Conservation (phyloP, 1,140 invertebrate species). For the Eurosta solidaginis region DNA sequence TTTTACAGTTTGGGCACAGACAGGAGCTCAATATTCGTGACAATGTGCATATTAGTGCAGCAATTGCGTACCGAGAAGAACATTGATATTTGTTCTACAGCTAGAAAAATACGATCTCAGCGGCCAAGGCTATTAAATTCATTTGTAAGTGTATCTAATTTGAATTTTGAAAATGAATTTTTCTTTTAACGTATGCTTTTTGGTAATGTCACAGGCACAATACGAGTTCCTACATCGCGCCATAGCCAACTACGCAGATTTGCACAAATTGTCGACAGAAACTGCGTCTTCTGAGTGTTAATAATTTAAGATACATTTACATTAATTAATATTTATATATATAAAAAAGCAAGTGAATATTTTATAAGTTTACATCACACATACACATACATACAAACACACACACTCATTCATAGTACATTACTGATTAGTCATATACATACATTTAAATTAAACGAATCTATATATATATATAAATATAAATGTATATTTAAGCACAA, state of each 20-base stretch:
- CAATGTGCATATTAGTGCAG: constrained; percentile 81
- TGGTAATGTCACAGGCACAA: constrained; percentile 70
- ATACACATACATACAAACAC: no score
- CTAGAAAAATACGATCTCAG: constrained; percentile 82
- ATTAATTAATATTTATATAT: no score
- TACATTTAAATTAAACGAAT: constrained; percentile 17
- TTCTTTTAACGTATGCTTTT: neutral
- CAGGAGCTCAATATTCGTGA: constrained; percentile 86
- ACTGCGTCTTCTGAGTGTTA: constrained; percentile 44
- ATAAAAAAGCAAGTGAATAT: neutral
- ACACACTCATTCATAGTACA: no score
- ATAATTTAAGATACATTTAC: constrained; percentile 30
- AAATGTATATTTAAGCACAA: constrained; percentile 21
- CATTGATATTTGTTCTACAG: constrained; percentile 83
- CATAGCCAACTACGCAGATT: constrained; percentile 85
- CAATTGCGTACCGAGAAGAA: constrained; percentile 80
- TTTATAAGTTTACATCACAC: constrained; percentile 20
- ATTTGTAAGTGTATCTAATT: constrained; percentile 70
- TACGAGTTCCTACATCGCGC: constrained; percentile 91
- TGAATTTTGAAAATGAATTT: neutral
- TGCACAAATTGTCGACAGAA: constrained; percentile 72
- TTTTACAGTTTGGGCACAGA: constrained; percentile 75
- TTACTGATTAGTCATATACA: constrained; percentile 27
- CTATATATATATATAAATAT: constrained; percentile 13
- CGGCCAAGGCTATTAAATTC: constrained; percentile 81